A percentile compares a stretch with the other conserved stretches of the same genome.
Evolutionary conservation across 2,888 invertebrate species (phyloP).

Genomic region (Pachliopta kotzebuea): DNA sequence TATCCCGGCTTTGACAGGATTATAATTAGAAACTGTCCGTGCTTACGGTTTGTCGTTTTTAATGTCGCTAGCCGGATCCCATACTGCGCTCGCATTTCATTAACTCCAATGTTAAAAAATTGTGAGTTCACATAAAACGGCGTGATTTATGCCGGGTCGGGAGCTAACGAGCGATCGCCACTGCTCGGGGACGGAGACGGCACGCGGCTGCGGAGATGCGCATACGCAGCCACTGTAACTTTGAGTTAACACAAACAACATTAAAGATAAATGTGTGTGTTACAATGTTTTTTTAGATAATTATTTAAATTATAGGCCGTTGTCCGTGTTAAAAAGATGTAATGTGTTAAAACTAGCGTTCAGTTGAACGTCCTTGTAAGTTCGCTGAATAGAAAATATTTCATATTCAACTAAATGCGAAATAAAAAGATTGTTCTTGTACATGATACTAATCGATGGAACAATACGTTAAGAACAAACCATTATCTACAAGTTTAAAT

Average conservation of each 20-base stretch:
- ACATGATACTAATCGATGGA: not conserved
- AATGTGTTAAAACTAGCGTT: no score
- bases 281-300: not conserved
- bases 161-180: slow-evolving; percentile 71
- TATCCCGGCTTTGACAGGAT: slow-evolving; percentile 77
- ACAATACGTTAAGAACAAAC: slow-evolving; percentile 1
- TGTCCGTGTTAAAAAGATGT: no score
- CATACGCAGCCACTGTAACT: not conserved
- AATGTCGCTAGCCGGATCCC: slow-evolving; percentile 77
- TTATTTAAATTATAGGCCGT: not conserved
- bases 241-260: not conserved
- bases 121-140: slow-evolving; percentile 75
- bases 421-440: not conserved
- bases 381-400: no score
- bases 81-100: slow-evolving; percentile 80
- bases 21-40: slow-evolving; percentile 79
- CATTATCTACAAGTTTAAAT: not conserved
- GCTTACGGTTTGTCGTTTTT: slow-evolving; percentile 76
- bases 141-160: slow-evolving; percentile 76
- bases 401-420: not conserved
- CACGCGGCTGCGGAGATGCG: slow-evolving; percentile 5
- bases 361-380: no score
- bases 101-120: slow-evolving; percentile 72
- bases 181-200: slow-evolving; percentile 33
- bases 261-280: not conserved